Conservation (phyloP, 2,888 invertebrate species). For the Barypeithes pellucidus region DNA sequence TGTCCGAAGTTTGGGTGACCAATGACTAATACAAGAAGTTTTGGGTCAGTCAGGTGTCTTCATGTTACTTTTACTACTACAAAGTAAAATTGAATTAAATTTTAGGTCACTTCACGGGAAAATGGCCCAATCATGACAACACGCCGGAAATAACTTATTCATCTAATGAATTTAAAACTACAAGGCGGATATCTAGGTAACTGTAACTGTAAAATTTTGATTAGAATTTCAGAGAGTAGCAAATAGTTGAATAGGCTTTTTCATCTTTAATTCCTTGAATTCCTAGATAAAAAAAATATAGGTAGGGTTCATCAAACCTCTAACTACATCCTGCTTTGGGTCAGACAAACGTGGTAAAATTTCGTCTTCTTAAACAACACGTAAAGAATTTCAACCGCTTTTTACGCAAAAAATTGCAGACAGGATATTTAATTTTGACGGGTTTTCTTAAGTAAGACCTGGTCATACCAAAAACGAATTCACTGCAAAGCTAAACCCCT, state of each 20-base stretch:
- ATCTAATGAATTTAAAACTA: constrained; percentile 25
- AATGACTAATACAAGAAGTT: constrained; percentile 18
- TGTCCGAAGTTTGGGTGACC: neutral
- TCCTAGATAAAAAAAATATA: constrained; percentile 24
- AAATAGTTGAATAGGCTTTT: neutral
- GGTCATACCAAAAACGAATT: constrained; percentile 51
- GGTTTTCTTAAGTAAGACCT: constrained; percentile 47
- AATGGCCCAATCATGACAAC: constrained; percentile 13
- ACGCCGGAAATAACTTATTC: constrained; percentile 33
- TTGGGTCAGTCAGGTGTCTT: constrained; percentile 24
- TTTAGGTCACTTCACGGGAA: constrained; percentile 18
- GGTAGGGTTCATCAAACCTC: constrained; percentile 28
- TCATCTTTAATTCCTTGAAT: constrained; percentile 31
- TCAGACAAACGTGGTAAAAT: constrained; percentile 9
- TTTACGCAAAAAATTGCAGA: constrained; percentile 42
- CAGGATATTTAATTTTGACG: constrained; percentile 30
- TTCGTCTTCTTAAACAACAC: constrained; percentile 14
- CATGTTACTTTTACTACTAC: constrained; percentile 8
- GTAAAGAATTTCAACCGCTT: constrained; percentile 38
- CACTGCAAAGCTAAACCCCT: constrained; percentile 44
- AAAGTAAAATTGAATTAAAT: constrained; percentile 17
- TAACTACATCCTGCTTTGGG: constrained; percentile 20
- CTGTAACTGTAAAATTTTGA: constrained; percentile 41
- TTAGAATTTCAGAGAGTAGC: constrained; percentile 11
- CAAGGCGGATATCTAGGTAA: constrained; percentile 3